A percentile compares a stretch with the other conserved stretches of the same genome.
phyloP scores from a whole-genome alignment of 53 echinoderm and acorn worm genomes.

The Mesocentrotus franciscanus region DNA sequence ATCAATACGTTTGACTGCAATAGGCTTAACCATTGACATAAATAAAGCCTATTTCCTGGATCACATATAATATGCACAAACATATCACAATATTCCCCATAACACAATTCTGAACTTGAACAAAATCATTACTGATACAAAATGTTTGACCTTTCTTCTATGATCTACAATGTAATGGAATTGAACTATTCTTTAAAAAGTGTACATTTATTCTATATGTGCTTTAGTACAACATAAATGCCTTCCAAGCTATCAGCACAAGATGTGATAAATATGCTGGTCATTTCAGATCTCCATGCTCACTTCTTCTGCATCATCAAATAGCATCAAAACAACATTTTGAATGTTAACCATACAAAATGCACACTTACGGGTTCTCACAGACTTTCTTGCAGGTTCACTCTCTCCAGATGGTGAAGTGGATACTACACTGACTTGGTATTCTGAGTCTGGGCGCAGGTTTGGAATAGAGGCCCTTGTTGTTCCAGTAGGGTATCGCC shows the following conservation, averaged over 20 bases:
- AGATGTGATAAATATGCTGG: background rate
- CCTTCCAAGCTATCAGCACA: background rate
- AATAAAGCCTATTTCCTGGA: background rate
- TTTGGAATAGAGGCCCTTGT: constrained; percentile 38
- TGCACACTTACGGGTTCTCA: constrained; percentile 34
- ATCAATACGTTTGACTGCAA: background rate
- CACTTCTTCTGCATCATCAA: too few relatives aligned
- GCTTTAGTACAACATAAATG: background rate
- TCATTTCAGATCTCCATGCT: too few relatives aligned
- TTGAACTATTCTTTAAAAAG: too few relatives aligned
- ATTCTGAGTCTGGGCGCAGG: constrained; percentile 40
- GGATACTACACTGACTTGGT: constrained; percentile 61
- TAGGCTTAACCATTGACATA: background rate
- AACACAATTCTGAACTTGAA: too few relatives aligned
- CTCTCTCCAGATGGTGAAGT: constrained; percentile 18
- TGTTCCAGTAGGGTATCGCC: constrained; percentile 5
- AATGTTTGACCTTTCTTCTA: too few relatives aligned
- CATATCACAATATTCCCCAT: background rate
- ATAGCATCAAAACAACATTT: too few relatives aligned
- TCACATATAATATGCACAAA: too few relatives aligned
- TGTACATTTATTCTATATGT: too few relatives aligned
- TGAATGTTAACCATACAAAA: too few relatives aligned
- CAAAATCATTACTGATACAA: too few relatives aligned
- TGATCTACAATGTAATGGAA: too few relatives aligned
- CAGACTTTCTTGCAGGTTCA: constrained; percentile 12